These are phyloP conservation scores for Theretra japonica DNA, from an alignment of 2,888 invertebrate genomes.

Conservation along the genomic window DNA sequence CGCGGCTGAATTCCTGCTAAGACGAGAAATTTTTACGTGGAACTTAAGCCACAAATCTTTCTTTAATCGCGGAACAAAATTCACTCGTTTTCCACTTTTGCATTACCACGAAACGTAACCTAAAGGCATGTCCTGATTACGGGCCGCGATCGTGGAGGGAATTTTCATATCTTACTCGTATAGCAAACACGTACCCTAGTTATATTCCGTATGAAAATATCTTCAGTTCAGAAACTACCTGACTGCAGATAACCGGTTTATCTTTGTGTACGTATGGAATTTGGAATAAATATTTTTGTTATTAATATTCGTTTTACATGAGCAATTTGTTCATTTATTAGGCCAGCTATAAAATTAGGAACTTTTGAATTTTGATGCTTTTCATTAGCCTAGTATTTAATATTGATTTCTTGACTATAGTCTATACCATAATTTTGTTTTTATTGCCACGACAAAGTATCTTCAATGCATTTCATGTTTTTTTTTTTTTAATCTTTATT, in stretches of 20 bases:
- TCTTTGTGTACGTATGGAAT: neutral
- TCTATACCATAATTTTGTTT: no score
- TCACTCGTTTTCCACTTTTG: slow-evolving; percentile 37
- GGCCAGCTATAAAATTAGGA: no score
- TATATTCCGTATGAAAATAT: slow-evolving; percentile 1
- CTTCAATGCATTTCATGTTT: no score
- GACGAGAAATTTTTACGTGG: slow-evolving; percentile 37
- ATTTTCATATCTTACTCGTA: slow-evolving; percentile 22
- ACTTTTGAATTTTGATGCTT: no score
- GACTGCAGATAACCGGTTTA: neutral
- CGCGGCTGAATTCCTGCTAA: slow-evolving; percentile 36
- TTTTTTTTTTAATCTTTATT: no score
- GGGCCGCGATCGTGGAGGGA: slow-evolving; percentile 2
- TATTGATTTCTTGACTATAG: no score
- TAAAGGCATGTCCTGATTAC: slow-evolving; percentile 20
- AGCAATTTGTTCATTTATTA: no score
- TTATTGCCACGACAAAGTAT: no score
- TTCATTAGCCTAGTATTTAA: no score
- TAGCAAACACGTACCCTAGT: neutral
- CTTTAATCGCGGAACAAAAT: slow-evolving; percentile 59
- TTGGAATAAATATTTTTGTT: neutral
- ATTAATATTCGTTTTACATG: neutral
- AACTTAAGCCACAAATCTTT: slow-evolving; percentile 71
- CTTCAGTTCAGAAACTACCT: slow-evolving; percentile 3
- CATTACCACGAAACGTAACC: slow-evolving; percentile 23